A percentile compares a stretch with the other conserved stretches of the same genome.
Evolutionary conservation across 2,113 vertebrate genomes (phyloP).

Genomic region (Mionectes macconnelli): DNA sequence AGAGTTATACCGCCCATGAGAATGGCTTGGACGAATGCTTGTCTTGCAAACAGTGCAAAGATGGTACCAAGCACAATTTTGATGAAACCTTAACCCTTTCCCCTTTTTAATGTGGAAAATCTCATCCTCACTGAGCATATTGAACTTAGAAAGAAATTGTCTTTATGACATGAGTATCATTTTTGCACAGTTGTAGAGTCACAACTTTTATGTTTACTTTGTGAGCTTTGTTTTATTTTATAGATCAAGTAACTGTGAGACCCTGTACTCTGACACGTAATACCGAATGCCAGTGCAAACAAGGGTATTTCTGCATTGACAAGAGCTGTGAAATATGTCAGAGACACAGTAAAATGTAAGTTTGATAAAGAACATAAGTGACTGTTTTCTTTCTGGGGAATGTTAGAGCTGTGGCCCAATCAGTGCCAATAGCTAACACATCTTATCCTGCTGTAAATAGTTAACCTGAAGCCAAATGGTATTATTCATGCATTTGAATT

Average conservation of each 20-base stretch:
- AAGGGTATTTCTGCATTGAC: constrained; percentile 15
- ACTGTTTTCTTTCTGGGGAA: not conserved
- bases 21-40: constrained; percentile 16
- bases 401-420: not conserved
- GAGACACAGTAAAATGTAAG: constrained; percentile 8
- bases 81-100: not conserved
- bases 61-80: not conserved
- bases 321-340: constrained; percentile 42
- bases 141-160: not conserved
- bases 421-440: not conserved
- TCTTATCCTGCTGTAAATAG: not conserved
- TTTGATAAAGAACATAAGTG: not conserved
- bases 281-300: constrained; percentile 33
- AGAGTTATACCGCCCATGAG: not conserved
- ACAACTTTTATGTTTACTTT: not conserved
- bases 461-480: not conserved
- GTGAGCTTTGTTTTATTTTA: not conserved
- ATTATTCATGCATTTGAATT: not conserved
- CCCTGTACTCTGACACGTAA: not conserved
- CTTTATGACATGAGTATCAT: not conserved
- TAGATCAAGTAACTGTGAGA: constrained; percentile 31
- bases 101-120: not conserved
- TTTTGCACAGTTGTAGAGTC: not conserved
- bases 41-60: constrained; percentile 12
- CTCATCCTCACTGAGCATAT: not conserved